phyloP scores from a whole-genome alignment of 2,888 invertebrate genomes.

The Tholera decimalis region DNA sequence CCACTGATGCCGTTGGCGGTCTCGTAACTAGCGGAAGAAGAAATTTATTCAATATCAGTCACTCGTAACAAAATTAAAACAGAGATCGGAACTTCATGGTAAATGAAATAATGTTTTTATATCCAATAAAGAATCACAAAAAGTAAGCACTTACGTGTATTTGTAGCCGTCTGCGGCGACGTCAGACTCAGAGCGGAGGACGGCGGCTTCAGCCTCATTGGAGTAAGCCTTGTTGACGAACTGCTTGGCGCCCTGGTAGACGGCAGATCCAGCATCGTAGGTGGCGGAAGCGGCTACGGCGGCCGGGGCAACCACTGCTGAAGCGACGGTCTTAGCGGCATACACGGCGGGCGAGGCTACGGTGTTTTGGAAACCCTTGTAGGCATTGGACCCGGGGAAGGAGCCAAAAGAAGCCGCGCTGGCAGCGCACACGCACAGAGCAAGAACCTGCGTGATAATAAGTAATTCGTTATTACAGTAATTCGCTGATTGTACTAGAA shows the following conservation, averaged over 20 bases:
- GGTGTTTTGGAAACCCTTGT: neutral
- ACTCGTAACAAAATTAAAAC: neutral
- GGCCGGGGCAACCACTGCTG: slow-evolving; percentile 14
- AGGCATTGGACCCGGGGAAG: slow-evolving; percentile 1
- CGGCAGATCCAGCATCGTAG: slow-evolving; percentile 1
- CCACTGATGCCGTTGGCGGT: slow-evolving; percentile 91
- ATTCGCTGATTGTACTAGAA: neutral
- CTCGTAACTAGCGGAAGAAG: slow-evolving; percentile 84
- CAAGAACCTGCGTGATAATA: slow-evolving; percentile 66
- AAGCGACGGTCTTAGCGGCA: slow-evolving; percentile 11
- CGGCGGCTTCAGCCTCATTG: slow-evolving; percentile 62
- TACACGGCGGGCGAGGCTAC: slow-evolving; percentile 1
- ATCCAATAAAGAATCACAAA: too few relatives aligned
- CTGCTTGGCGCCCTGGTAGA: slow-evolving; percentile 29
- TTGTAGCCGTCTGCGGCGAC: slow-evolving; percentile 68
- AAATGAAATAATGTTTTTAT: too few relatives aligned
- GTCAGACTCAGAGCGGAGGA: slow-evolving; percentile 68
- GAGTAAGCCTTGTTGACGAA: slow-evolving; percentile 36
- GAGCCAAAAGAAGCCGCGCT: slow-evolving; percentile 67
- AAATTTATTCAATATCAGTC: neutral
- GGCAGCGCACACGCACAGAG: slow-evolving; percentile 73
- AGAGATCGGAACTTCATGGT: too few relatives aligned
- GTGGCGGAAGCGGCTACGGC: slow-evolving; percentile 23
- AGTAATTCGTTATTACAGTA: neutral
- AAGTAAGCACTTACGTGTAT: slow-evolving; percentile 67